Evolutionary conservation across 2,113 vertebrate genomes (phyloP).

Genomic region (Tringa solitaria): DNA sequence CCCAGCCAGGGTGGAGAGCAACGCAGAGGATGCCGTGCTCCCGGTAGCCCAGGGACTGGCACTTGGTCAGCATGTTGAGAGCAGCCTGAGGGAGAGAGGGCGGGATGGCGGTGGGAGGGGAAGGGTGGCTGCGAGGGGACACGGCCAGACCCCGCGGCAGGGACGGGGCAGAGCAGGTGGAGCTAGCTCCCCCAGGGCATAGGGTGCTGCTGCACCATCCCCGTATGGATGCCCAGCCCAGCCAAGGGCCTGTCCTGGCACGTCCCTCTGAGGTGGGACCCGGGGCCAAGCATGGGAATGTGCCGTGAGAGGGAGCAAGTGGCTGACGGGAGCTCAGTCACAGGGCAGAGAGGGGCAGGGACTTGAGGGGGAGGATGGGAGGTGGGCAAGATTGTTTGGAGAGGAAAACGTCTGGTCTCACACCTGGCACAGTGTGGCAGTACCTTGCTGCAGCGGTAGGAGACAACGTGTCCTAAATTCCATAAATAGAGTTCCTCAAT

Average conservation of each 20-base stretch:
- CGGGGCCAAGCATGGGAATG: fast-evolving
- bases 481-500: not conserved
- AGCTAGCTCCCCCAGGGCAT: not conserved
- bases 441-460: slow-evolving; percentile 52
- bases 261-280: not conserved
- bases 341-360: not conserved
- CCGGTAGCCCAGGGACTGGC: not conserved
- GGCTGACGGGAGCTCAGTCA: not conserved
- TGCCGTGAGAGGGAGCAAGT: not conserved
- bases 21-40: not conserved
- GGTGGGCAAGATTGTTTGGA: fast-evolving
- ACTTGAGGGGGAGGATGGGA: fast-evolving
- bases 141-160: fast-evolving
- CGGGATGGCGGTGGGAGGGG: not conserved
- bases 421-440: fast-evolving
- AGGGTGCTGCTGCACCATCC: not conserved
- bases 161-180: not conserved
- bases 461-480: not conserved
- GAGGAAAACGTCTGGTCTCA: not conserved
- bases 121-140: not conserved
- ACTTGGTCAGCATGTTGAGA: not conserved
- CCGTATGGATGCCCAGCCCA: fast-evolving
- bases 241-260: fast-evolving
- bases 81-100: not conserved
- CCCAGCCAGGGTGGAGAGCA: not conserved